A percentile compares a stretch with the other conserved stretches of the same genome.
Evolutionary conservation across 30 jellyfish, hydroid and myxozoan genomes (phyloP).

Genomic region (Turritopsis rubra): DNA sequence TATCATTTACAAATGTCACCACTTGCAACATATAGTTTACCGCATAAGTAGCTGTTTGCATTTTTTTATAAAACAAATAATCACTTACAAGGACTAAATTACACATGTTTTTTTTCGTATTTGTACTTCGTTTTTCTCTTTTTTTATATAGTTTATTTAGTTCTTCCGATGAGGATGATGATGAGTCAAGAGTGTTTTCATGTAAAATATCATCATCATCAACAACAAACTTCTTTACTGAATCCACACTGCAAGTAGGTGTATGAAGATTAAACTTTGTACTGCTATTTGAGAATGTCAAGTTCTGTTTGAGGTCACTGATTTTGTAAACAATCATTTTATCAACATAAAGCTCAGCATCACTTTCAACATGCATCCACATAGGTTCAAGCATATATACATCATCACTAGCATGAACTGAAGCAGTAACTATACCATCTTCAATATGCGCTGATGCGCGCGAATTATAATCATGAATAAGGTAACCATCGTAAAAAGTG

Average conservation of each 20-base stretch:
- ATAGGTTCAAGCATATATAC: constrained; percentile 58
- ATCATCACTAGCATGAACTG: constrained; percentile 43
- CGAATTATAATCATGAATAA: constrained; percentile 29
- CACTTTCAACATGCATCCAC: constrained; percentile 29
- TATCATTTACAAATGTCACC: constrained; percentile 55
- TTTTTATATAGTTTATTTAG: not conserved
- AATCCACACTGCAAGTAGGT: not conserved
- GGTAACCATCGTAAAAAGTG: constrained; percentile 51
- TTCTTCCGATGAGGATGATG: not conserved
- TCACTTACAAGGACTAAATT: constrained; percentile 69
- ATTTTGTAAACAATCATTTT: constrained; percentile 64
- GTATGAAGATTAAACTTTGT: not conserved
- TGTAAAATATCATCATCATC: not conserved
- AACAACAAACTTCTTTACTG: not conserved
- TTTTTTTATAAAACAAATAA: constrained; percentile 54
- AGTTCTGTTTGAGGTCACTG: constrained; percentile 46
- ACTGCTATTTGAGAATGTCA: constrained; percentile 18
- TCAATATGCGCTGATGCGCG: constrained; percentile 68
- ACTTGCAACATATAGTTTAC: constrained; percentile 72
- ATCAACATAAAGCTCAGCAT: constrained; percentile 17
- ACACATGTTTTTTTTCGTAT: constrained; percentile 46
- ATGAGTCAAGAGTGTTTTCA: not conserved
- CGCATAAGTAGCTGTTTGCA: constrained; percentile 57
- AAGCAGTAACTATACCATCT: constrained; percentile 68
- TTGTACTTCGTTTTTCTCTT: not conserved